These are phyloP conservation scores for Acanthurus lineatus DNA, from an alignment of 2,797 vertebrate genomes.

Conservation along the genomic window DNA sequence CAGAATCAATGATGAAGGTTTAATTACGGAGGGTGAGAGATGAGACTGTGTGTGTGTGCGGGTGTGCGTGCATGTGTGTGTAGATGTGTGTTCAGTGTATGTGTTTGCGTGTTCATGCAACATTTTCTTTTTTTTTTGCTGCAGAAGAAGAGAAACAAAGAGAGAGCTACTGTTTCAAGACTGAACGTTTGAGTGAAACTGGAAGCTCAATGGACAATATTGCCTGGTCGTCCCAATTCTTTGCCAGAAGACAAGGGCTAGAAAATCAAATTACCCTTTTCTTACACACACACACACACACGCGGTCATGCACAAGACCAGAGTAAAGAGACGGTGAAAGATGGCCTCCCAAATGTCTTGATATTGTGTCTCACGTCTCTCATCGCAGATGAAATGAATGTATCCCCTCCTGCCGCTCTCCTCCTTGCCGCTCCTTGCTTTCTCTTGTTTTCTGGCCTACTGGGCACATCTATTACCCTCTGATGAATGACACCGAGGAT, in stretches of 20 bases:
- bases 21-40: slow-evolving; percentile 82
- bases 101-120: slow-evolving; percentile 22
- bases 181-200: slow-evolving; percentile 76
- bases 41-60: slow-evolving; percentile 48
- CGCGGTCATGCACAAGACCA: slow-evolving; percentile 33
- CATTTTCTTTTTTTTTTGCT: slow-evolving; percentile 42
- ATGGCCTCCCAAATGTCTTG: slow-evolving; percentile 75
- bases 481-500: slow-evolving; percentile 77
- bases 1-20: slow-evolving; percentile 82
- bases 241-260: slow-evolving; percentile 63
- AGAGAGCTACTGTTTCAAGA: slow-evolving; percentile 68
- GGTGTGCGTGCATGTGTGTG: slow-evolving; percentile 1
- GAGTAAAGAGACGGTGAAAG: slow-evolving; percentile 71
- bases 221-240: slow-evolving; percentile 57
- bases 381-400: slow-evolving; percentile 74
- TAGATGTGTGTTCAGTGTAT: slow-evolving; percentile 7
- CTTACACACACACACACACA: slow-evolving; percentile 37
- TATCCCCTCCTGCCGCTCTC: slow-evolving; percentile 53
- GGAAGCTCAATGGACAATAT: slow-evolving; percentile 77
- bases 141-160: slow-evolving; percentile 46
- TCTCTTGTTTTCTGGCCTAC: slow-evolving; percentile 75
- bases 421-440: slow-evolving; percentile 38
- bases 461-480: slow-evolving; percentile 77
- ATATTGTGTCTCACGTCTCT: slow-evolving; percentile 81
- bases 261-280: slow-evolving; percentile 78